phyloP scores from a whole-genome alignment of 2,113 vertebrate genomes.

The Rafetus swinhoei region DNA sequence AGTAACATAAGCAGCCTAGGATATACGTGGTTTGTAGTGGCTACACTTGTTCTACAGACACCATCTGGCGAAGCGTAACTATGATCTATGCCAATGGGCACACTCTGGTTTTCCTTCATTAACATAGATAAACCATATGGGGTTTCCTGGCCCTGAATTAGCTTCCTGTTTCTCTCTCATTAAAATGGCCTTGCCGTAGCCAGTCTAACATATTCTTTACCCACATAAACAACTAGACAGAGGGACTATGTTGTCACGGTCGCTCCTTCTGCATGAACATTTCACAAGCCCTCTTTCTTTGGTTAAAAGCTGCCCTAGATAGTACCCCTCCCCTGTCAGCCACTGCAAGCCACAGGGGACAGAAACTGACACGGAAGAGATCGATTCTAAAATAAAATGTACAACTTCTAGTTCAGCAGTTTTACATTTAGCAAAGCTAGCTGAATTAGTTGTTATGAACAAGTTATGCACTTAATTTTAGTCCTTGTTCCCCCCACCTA shows the following conservation, averaged over 20 bases:
- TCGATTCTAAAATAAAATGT: neutral
- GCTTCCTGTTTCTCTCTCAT: neutral
- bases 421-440: neutral
- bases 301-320: neutral
- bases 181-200: neutral
- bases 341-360: neutral
- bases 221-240: neutral
- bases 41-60: neutral
- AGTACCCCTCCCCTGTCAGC: neutral
- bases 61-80: neutral
- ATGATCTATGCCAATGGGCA: neutral
- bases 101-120: neutral
- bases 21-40: neutral
- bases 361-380: neutral
- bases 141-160: neutral
- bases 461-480: neutral
- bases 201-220: neutral
- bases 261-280: neutral
- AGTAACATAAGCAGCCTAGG: neutral
- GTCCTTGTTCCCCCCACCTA: neutral
- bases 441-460: neutral
- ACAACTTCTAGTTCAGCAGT: neutral
- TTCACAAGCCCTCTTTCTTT: neutral
- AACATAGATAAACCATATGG: neutral
- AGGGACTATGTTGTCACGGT: neutral